A percentile compares a stretch with the other conserved stretches of the same genome.
Evolutionary conservation across 2,888 invertebrate species (phyloP).

Genomic region (Panzeria rudis): DNA sequence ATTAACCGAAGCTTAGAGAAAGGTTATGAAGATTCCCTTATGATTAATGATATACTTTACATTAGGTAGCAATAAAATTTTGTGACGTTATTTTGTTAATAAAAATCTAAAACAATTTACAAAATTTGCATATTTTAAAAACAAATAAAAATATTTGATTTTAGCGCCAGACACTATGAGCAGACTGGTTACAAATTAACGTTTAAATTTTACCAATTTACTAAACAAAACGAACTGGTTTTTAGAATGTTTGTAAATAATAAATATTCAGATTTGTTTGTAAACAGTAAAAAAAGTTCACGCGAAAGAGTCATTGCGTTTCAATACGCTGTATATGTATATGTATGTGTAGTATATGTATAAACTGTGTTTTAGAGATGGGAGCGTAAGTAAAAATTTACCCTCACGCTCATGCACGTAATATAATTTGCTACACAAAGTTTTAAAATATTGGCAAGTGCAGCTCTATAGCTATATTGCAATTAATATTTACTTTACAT

Average conservation of each 20-base stretch:
- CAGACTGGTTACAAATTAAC: slow-evolving; percentile 8
- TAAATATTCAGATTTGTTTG: slow-evolving; percentile 9
- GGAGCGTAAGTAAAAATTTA: too few species aligned
- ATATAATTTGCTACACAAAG: too few species aligned
- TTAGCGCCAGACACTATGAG: slow-evolving; percentile 22
- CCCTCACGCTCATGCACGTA: too few species aligned
- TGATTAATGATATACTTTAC: not conserved
- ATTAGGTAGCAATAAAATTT: not conserved
- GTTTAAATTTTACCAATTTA: not conserved
- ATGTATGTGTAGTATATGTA: too few species aligned
- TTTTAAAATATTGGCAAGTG: too few species aligned
- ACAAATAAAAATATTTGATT: not conserved
- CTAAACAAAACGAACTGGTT: not conserved
- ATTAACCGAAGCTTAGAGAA: slow-evolving; percentile 37
- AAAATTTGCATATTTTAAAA: not conserved
- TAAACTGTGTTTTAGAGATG: too few species aligned
- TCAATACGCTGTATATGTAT: too few species aligned
- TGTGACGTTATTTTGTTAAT: not conserved
- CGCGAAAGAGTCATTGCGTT: not conserved
- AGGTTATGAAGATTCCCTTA: not conserved
- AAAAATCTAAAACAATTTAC: not conserved
- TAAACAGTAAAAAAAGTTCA: slow-evolving; percentile 1
- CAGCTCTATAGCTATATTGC: too few species aligned
- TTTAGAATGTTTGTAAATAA: slow-evolving; percentile 26
- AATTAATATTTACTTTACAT: too few species aligned